These are phyloP conservation scores for Oplegnathus fasciatus DNA, from an alignment of 2,113 vertebrate genomes.

Conservation along the genomic window DNA sequence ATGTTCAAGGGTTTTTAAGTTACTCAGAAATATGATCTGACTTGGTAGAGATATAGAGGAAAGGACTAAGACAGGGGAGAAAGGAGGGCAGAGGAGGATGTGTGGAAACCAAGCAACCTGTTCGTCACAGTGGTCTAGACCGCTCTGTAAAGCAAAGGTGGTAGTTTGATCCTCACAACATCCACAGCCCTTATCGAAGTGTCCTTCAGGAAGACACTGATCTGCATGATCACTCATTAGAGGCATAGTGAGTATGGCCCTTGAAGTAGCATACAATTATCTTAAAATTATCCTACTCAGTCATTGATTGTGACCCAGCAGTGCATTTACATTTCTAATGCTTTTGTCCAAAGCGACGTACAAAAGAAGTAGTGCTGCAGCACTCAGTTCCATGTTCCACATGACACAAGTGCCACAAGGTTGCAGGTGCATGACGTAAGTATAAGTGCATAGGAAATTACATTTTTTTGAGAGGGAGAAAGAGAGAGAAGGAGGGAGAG, in stretches of 20 bases:
- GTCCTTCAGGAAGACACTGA: conserved; percentile 24
- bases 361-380: neutral
- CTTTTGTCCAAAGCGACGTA: neutral
- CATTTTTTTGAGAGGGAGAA: too few species aligned
- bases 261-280: neutral
- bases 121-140: neutral
- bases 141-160: neutral
- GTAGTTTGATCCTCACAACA: conserved; percentile 37
- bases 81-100: conserved; percentile 21
- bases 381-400: neutral
- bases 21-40: conserved; percentile 57
- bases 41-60: conserved; percentile 49
- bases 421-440: neutral
- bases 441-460: neutral
- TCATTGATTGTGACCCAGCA: neutral
- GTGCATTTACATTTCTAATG: neutral
- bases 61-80: conserved; percentile 11
- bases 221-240: neutral
- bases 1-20: conserved; percentile 65
- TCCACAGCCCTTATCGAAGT: neutral
- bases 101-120: conserved; percentile 26
- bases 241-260: neutral
- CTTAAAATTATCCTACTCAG: neutral
- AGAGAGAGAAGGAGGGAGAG: too few species aligned
- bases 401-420: too few species aligned